Conservation (phyloP, 2,113 vertebrate genomes). For the Climacteris rufus region DNA sequence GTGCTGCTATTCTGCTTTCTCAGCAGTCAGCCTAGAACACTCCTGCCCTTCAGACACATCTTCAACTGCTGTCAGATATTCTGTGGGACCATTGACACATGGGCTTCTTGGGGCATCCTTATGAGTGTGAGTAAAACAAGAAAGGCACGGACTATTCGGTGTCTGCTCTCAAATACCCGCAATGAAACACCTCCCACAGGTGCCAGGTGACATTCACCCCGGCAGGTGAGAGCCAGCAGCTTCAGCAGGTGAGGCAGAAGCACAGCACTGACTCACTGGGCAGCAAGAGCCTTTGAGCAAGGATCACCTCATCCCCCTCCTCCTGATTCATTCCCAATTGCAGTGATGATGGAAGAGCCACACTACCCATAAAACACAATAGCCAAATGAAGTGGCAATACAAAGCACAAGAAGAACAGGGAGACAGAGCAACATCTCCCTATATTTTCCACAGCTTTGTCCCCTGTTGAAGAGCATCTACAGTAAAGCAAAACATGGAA, state of each 20-base stretch:
- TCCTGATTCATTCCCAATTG: neutral
- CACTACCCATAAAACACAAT: neutral
- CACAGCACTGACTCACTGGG: neutral
- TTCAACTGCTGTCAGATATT: neutral
- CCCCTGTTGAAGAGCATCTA: neutral
- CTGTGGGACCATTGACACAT: neutral
- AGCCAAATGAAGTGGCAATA: neutral
- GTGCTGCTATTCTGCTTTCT: neutral
- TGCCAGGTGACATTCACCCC: neutral
- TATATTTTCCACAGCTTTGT: neutral
- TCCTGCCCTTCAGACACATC: neutral
- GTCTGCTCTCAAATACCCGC: accelerated
- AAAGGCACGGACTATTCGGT: neutral
- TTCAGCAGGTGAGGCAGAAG: neutral
- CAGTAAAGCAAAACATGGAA: neutral
- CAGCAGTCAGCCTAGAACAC: neutral
- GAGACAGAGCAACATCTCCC: neutral
- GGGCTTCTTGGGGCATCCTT: neutral
- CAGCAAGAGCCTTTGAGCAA: neutral
- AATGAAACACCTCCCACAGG: neutral
- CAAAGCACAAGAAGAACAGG: neutral
- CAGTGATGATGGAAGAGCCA: neutral
- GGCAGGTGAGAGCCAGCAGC: neutral
- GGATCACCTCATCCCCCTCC: neutral
- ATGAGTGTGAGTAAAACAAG: neutral